Evolutionary conservation across 2,113 vertebrate genomes (phyloP).

Genomic region (Syrrhaptes paradoxus): DNA sequence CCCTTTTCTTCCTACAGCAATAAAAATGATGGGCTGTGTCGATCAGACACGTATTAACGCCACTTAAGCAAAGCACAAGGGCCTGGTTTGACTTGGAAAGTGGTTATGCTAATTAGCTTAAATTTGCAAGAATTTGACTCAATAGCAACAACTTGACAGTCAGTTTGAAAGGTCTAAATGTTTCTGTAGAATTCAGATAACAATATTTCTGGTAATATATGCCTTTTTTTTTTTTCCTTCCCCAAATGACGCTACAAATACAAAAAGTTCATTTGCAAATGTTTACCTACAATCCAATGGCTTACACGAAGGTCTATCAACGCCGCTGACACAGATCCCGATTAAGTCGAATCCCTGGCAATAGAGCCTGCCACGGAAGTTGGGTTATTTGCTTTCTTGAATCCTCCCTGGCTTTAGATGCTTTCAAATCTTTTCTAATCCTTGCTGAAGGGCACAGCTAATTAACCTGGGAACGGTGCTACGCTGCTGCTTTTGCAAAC

Average conservation of each 20-base stretch:
- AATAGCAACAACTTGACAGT: slow-evolving; percentile 59
- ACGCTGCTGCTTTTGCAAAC: not conserved
- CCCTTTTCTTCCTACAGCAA: not conserved
- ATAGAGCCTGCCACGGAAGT: not conserved
- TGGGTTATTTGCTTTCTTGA: slow-evolving; percentile 15
- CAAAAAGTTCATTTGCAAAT: slow-evolving; percentile 31
- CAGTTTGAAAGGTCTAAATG: slow-evolving; percentile 46
- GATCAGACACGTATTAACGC: not conserved
- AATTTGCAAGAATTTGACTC: slow-evolving; percentile 55
- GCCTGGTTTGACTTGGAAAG: slow-evolving; percentile 24
- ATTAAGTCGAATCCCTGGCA: not conserved
- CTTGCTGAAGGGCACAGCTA: slow-evolving; percentile 7
- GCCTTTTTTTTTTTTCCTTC: not conserved
- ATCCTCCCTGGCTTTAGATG: slow-evolving; percentile 16
- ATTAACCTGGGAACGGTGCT: not conserved
- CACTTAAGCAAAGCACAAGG: slow-evolving; percentile 10
- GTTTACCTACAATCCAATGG: slow-evolving; percentile 1
- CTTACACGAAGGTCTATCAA: not conserved
- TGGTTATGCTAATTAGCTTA: slow-evolving; percentile 13
- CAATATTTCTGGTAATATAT: not conserved
- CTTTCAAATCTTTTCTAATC: slow-evolving; percentile 15
- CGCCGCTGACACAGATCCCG: not conserved
- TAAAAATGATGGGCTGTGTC: not conserved
- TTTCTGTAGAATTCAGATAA: slow-evolving; percentile 25
- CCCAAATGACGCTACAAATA: not conserved